These are phyloP conservation scores for Tenthredo amoena DNA, from an alignment of 2,888 invertebrate genomes.

Conservation along the genomic window DNA sequence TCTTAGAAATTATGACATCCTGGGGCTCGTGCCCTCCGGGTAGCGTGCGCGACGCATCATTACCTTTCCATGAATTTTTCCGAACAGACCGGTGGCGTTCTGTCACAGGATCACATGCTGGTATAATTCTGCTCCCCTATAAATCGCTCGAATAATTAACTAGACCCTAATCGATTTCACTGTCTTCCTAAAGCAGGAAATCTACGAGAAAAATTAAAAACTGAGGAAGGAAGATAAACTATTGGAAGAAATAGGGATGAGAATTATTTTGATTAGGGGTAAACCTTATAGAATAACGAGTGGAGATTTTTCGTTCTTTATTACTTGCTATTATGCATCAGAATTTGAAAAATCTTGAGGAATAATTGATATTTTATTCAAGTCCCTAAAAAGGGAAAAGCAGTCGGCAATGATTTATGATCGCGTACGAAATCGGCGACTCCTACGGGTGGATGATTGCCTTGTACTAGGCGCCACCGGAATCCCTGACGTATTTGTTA, in stretches of 20 bases:
- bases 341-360: not conserved
- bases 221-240: not conserved
- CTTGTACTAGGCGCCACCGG: constrained; percentile 47
- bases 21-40: constrained; percentile 64
- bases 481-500: constrained; percentile 53
- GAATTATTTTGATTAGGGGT: not conserved
- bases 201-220: not conserved
- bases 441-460: constrained; percentile 53
- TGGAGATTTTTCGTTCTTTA: not conserved
- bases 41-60: constrained; percentile 59
- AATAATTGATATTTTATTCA: not conserved
- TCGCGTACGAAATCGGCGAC: constrained; percentile 6
- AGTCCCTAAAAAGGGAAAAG: not conserved
- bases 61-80: constrained; percentile 46
- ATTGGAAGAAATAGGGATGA: not conserved
- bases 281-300: not conserved
- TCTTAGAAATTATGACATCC: constrained; percentile 61
- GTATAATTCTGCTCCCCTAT: not conserved
- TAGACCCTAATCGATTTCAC: not conserved
- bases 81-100: constrained; percentile 20
- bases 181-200: not conserved
- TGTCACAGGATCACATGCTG: constrained; percentile 31
- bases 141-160: not conserved
- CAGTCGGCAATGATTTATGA: not conserved
- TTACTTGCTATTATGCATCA: not conserved